Evolutionary conservation across 2,888 invertebrate species (phyloP).

Genomic region (Euclidia mi): DNA sequence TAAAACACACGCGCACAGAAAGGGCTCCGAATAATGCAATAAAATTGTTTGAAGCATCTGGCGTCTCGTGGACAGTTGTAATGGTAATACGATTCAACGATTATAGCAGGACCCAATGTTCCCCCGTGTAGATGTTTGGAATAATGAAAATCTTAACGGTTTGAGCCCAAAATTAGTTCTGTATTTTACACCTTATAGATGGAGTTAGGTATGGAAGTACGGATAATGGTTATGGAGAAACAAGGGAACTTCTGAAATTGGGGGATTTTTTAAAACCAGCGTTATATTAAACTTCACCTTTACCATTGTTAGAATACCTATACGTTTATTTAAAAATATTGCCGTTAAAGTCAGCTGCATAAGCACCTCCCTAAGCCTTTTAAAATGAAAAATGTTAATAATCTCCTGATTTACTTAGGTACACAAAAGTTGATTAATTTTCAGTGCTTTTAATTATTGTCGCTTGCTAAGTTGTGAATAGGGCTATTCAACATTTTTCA

Average conservation of each 20-base stretch:
- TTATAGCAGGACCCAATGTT: slow-evolving; percentile 79
- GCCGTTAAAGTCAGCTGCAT: slow-evolving; percentile 14
- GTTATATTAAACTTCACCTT: slow-evolving; percentile 18
- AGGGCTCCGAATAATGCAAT: slow-evolving; percentile 74
- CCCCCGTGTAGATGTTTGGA: slow-evolving; percentile 74
- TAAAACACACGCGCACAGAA: slow-evolving; percentile 59
- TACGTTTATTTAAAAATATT: slow-evolving; percentile 17
- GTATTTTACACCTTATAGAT: slow-evolving; percentile 64
- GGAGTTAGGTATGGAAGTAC: slow-evolving; percentile 34
- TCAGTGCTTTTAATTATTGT: slow-evolving; percentile 40
- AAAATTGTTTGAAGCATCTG: slow-evolving; percentile 87
- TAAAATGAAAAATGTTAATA: slow-evolving; percentile 35
- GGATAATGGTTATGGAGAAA: slow-evolving; percentile 50
- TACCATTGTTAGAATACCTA: slow-evolving; percentile 8
- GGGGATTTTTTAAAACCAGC: slow-evolving; percentile 18
- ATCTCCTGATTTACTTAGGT: slow-evolving; percentile 29
- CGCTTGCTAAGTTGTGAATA: slow-evolving; percentile 26
- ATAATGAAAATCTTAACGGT: slow-evolving; percentile 85
- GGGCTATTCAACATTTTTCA: slow-evolving; percentile 34
- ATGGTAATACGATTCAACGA: slow-evolving; percentile 88
- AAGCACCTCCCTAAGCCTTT: slow-evolving; percentile 25
- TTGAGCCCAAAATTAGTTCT: slow-evolving; percentile 81
- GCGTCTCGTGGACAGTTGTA: slow-evolving; percentile 84
- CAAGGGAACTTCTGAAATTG: slow-evolving; percentile 38
- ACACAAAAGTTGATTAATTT: slow-evolving; percentile 53